Percentiles rank a stretch among this genome's conserved stretches.
Conservation (phyloP, 2,888 invertebrate species). For the Chironomus riparius region DNA sequence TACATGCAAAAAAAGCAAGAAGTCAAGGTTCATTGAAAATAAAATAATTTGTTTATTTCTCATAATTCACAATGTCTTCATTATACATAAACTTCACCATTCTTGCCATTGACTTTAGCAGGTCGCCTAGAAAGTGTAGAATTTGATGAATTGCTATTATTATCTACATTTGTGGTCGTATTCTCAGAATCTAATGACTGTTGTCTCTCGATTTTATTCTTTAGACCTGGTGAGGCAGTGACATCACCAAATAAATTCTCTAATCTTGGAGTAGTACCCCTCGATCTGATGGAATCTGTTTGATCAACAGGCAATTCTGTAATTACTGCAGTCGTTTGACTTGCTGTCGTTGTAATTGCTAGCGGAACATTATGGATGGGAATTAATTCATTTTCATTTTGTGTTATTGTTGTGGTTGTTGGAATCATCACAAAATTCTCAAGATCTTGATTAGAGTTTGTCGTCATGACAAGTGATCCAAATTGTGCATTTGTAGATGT, state of each 20-base stretch:
- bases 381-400: constrained; percentile 3
- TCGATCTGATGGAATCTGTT: background rate
- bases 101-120: background rate
- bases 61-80: background rate
- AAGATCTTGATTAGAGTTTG: background rate
- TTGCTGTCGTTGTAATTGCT: background rate
- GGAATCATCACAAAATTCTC: constrained; percentile 11
- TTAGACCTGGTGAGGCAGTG: background rate
- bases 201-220: constrained; percentile 8
- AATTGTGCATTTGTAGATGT: constrained; percentile 37
- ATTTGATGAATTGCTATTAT: background rate
- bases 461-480: constrained; percentile 14
- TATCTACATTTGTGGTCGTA: background rate
- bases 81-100: constrained; percentile 22
- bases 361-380: constrained; percentile 9
- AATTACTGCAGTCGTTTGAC: background rate
- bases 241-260: background rate
- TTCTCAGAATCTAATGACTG: constrained; percentile 7
- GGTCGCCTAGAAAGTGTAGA: constrained; percentile 14
- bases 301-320: constrained; percentile 18
- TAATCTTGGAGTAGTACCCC: background rate
- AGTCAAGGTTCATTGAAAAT: background rate
- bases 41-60: background rate
- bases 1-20: too few species aligned
- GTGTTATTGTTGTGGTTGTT: background rate